Conservation (phyloP, 2,113 vertebrate species). For the Tursiops truncatus region DNA sequence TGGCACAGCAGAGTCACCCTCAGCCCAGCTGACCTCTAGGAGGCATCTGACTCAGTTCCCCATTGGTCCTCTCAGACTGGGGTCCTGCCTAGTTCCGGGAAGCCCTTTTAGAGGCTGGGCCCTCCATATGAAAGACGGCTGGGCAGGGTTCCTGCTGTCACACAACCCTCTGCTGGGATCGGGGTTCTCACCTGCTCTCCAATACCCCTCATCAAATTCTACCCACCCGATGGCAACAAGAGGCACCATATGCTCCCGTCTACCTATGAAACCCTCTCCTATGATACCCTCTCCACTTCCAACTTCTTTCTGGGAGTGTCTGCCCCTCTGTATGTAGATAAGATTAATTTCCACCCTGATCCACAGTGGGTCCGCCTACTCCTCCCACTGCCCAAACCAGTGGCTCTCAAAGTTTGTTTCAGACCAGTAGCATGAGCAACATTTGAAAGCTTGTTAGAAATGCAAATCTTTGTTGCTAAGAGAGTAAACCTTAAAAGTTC, state of each 20-base stretch:
- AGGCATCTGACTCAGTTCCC: not conserved
- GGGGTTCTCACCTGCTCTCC: not conserved
- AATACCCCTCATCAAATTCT: not conserved
- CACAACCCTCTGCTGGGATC: not conserved
- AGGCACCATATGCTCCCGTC: not conserved
- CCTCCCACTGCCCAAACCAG: not conserved
- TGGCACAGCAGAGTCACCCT: not conserved
- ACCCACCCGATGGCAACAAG: not conserved
- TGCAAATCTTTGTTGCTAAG: not conserved
- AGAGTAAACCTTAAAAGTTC: not conserved
- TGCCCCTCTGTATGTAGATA: not conserved
- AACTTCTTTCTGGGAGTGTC: not conserved
- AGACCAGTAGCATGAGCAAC: not conserved
- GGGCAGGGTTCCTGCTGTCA: not conserved
- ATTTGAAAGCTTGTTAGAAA: not conserved
- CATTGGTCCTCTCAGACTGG: not conserved
- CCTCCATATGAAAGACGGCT: not conserved
- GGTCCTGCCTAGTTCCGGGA: not conserved
- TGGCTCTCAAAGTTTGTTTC: not conserved
- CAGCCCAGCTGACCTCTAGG: not conserved
- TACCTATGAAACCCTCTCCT: not conserved
- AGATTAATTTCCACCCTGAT: not conserved
- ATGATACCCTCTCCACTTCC: not conserved
- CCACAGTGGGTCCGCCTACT: not conserved
- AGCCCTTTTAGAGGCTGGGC: not conserved